Evolutionary conservation across 2,797 vertebrate genomes (phyloP).

Genomic region (Hipposideros larvatus): DNA sequence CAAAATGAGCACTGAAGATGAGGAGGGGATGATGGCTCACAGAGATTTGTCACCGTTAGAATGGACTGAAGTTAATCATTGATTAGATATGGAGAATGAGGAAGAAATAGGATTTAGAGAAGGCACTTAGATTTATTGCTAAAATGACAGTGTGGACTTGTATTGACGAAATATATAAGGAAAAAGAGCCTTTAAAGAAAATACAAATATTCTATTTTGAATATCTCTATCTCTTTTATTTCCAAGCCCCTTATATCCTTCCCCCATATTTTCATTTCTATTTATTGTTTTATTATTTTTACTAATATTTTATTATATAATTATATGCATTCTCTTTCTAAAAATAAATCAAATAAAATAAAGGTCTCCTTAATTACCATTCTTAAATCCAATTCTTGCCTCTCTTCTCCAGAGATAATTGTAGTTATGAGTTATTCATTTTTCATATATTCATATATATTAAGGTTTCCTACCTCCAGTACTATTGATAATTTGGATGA

Average conservation of each 20-base stretch:
- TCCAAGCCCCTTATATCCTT: not conserved
- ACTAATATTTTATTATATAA: not conserved
- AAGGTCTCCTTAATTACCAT: not conserved
- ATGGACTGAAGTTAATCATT: not conserved
- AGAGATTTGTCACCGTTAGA: not conserved
- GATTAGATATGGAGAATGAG: not conserved
- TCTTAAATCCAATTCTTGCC: not conserved
- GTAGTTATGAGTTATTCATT: not conserved
- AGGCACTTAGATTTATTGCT: not conserved
- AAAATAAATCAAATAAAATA: slow-evolving; percentile 1
- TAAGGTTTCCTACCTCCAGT: not conserved
- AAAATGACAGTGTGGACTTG: not conserved
- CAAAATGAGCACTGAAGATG: not conserved
- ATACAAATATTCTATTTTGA: not conserved
- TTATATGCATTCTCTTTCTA: not conserved
- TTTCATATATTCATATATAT: not conserved
- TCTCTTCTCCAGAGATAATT: not conserved
- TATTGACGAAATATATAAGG: not conserved
- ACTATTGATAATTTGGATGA: not conserved
- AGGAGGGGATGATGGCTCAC: not conserved
- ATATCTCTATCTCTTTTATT: not conserved
- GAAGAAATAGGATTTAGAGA: not conserved
- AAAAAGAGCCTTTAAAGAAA: not conserved
- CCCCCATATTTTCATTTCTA: not conserved
- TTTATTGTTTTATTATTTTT: not conserved